Base-by-base conservation (phyloP, 2,888 invertebrate genomes). In the Limnephilus marmoratus region DNA sequence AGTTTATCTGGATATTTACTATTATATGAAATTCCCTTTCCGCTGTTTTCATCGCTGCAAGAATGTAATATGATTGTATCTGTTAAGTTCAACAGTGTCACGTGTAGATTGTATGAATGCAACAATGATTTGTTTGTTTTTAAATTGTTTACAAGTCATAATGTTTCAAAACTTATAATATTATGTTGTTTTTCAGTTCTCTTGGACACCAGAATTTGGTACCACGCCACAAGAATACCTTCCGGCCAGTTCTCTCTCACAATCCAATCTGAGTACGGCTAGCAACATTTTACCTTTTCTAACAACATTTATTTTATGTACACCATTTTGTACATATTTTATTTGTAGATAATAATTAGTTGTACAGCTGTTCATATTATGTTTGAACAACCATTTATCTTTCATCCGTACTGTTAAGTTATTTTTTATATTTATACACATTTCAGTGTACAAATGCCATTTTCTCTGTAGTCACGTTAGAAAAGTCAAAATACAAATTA, bases 181-280 rank as follows among this genome's bases (percentile, higher is more conserved):
- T 7, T 90, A 29, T 93, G 93, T 93, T 94, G 94, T 92, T 18
- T 96, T 97, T 93, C 95, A 98, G 98, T 99, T 93, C 96, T 99
- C 92, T 96, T 99, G 90, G 99, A 99, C 94, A 99, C 99, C 0
- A 97, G 99, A 94, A 97, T 98, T 93, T 99, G 99, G 99, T 99
- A 99, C 95, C 99, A 99, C 95, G 97, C 98, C 90, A 99, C 99
- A 81, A 97, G 96, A 94, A 98, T 99, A 92, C 97, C 97, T 86
- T 97, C 97, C 94, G 98, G 98, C 11, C 97, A 98, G 94, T 97
- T 99, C 94, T 98, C 98, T 94, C 96, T 99, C 85, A 98, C 98
- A 24, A 97, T 99, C 92, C 98, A 99, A 94, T 99, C 99, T 0
- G 99, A 99, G 95, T 99, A 99, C 95, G 99, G 99, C 94, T 98